Base-by-base conservation (phyloP, 2,888 invertebrate genomes). In the Drosophila ezoana region DNA sequence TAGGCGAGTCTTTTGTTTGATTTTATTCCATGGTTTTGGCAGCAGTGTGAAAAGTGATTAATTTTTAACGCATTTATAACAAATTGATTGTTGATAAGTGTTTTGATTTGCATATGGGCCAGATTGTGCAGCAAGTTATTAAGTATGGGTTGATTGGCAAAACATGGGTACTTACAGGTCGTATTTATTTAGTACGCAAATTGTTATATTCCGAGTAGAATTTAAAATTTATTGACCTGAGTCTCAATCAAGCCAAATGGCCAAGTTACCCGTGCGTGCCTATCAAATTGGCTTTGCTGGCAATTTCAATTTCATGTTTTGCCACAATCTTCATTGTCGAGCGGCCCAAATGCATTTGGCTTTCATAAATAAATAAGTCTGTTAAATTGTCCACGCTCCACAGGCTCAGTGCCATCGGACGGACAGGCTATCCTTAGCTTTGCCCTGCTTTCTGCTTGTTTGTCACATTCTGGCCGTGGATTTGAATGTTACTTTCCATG, bases 281-380 rank as follows among this genome's bases (percentile, higher is more conserved):
- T 56, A 18, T 57, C 38, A 62, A 71, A 89, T 71, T 75, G 88
- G 72, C 76, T 85, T 75, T 78, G 49, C 47, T 61, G 54, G 52
- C 61, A 57, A 74, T 69, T 72, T 84, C 70, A 69, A 81, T 84
- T 89, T 67, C 40, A 72, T 70, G 65, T 77, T 63, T 65, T 53
- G 68, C 60, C 87, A 79, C 68, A 88, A 62, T 68, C 52, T 65
- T 53, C 45, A 64, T 71, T 80, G 87, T 72, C 63, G 23, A 52
- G 62, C 48, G 54, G 60, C 65, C 64, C 64, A 83, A 89, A 67
- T 83, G 88, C 82, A 81, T 75, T 84, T 79, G 72, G 56, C 57
- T 69, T 72, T 89, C 79, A 83, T 83, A 83, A 83, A 83, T 83
- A 83, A 89, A 87, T 79, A 87, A 71, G 79, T 69, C 76, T 81